These are phyloP conservation scores for Pagrus major DNA, from an alignment of 2,113 vertebrate genomes.

Conservation along the genomic window DNA sequence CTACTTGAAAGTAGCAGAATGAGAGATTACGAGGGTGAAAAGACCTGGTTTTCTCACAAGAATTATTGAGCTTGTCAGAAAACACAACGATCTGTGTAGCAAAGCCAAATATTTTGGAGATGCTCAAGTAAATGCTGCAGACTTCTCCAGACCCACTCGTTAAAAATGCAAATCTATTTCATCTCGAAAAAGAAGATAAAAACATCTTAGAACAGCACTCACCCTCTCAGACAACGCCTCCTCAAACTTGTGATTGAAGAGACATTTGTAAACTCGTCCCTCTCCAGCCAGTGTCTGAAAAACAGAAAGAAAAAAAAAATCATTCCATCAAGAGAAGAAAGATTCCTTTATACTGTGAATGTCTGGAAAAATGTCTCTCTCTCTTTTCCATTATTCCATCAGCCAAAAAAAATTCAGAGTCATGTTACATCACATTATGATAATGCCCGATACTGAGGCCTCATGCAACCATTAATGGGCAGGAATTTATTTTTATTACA, in stretches of 20 bases:
- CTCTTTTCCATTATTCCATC: too few relatives aligned
- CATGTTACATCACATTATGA: too few relatives aligned
- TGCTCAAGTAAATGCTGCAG: not conserved
- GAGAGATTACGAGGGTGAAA: not conserved
- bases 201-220: slow-evolving; percentile 4
- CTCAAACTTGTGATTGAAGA: slow-evolving; percentile 99
- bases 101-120: not conserved
- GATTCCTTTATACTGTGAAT: not conserved
- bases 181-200: not conserved
- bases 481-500: too few relatives aligned
- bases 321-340: not conserved
- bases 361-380: too few relatives aligned
- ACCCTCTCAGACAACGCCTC: slow-evolving; percentile 96
- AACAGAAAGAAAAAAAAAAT: slow-evolving; percentile 18
- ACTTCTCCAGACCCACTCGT: not conserved
- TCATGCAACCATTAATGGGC: too few relatives aligned
- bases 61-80: not conserved
- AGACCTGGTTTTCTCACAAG: not conserved
- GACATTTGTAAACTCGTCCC: slow-evolving; percentile 96
- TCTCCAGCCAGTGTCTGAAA: slow-evolving; percentile 92
- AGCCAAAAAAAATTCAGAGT: not conserved
- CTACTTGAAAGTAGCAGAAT: not conserved
- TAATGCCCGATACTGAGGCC: too few relatives aligned
- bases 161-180: not conserved
- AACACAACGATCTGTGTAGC: not conserved